Base-by-base conservation (phyloP, 2,888 invertebrate genomes). In the Harpalus rufipes region DNA sequence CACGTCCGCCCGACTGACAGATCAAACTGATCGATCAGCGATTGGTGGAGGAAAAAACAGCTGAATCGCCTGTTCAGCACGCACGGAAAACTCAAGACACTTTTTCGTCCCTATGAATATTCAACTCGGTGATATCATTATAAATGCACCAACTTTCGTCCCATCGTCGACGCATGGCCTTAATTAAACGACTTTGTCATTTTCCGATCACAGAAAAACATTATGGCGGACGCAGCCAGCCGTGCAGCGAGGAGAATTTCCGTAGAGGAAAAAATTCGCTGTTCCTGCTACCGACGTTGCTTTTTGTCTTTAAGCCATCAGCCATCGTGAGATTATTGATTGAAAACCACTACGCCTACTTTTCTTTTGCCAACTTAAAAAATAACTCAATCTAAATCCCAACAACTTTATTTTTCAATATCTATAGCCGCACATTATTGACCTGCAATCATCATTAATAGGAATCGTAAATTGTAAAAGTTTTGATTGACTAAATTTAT, bases 71-170 rank as follows among this genome's bases (percentile, higher is more conserved):
- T 51, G 78, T 59, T 59, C 63, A 58, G 56, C 81, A 81, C 81
- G 72, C 81, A 68, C 81, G 41, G 32, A 63, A 21, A 25, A 1
- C 63, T 21, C 21, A 21, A 39, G 32, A 39, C 76, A 25, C 56
- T 58, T 58, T 58, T 78, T 78, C 32, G 25, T 58, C 78, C 41
- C 41, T 32, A 83, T 83, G 83, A 83, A 83, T 83, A 83, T 83
- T 83, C 83, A 83, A 44, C 14, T 41, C 39, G 41, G 10, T 25
- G 21, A 12, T 14, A 25, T 10, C 83, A 83, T 83, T 83, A 83
- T 83, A 83, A 74, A 83, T 83, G 83, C 83, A 83, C 74, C 83
- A 83, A 83, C 74, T 83, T 83, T 83, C 83, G 61, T 72, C 21
- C 44, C 44, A 51, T 32, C 32, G 44, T 7, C 58, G 14, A 83